phyloP scores from a whole-genome alignment of 2,888 invertebrate genomes.

The Drosophila paramelanica region DNA sequence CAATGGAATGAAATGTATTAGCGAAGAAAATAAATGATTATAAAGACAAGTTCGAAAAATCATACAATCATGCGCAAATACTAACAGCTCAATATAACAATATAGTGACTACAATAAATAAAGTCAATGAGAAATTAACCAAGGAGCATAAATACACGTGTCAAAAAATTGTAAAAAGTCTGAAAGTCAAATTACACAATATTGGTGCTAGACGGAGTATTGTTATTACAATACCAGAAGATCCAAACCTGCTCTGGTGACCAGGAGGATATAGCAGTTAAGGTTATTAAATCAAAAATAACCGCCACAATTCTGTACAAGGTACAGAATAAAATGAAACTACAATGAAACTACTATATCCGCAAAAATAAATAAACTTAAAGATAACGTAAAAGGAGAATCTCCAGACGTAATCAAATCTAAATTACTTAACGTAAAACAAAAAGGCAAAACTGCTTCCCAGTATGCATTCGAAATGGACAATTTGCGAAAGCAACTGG shows the following conservation, averaged over 20 bases:
- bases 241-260: no score
- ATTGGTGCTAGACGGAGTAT: not conserved
- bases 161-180: not conserved
- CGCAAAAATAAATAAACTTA: slow-evolving; percentile 2
- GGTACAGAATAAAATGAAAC: no score
- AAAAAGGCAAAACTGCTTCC: not conserved
- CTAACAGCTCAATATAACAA: not conserved
- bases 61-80: slow-evolving; percentile 1
- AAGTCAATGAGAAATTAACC: not conserved
- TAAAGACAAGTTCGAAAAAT: no score
- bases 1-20: no score
- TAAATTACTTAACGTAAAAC: not conserved
- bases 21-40: not conserved
- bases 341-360: slow-evolving; percentile 1
- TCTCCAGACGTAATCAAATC: not conserved
- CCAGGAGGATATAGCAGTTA: no score
- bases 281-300: no score
- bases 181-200: not conserved
- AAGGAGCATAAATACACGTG: not conserved
- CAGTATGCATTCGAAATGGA: no score
- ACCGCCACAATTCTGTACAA: not conserved
- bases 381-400: slow-evolving; percentile 1
- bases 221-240: not conserved
- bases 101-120: not conserved
- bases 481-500: not conserved